phyloP scores from a whole-genome alignment of 2,888 invertebrate species.

The Stenichneumon culpator region DNA sequence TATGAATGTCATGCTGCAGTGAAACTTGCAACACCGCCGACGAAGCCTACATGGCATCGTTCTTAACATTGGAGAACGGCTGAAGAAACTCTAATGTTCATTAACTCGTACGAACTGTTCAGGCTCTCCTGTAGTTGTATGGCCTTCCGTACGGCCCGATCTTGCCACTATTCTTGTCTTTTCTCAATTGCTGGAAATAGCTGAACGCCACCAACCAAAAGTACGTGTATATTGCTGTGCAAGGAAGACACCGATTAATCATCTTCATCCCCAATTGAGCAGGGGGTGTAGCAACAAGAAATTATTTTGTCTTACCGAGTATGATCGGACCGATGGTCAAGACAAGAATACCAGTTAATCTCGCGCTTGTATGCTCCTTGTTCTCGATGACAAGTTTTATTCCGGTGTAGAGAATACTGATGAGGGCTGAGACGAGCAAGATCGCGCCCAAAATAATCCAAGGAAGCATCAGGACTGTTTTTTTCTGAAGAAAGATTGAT shows the following conservation, averaged over 20 bases:
- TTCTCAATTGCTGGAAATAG: slow-evolving; percentile 90
- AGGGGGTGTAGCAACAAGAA: not conserved
- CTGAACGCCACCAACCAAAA: slow-evolving; percentile 95
- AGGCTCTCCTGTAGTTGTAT: slow-evolving; percentile 82
- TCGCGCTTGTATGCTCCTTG: slow-evolving; percentile 70
- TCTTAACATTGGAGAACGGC: not conserved
- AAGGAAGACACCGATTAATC: not conserved
- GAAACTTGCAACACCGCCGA: slow-evolving; percentile 24
- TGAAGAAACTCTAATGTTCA: slow-evolving; percentile 12
- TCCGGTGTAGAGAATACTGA: slow-evolving; percentile 93
- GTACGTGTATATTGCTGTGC: slow-evolving; percentile 91
- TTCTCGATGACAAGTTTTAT: slow-evolving; percentile 91
- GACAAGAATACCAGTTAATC: slow-evolving; percentile 87
- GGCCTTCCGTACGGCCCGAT: slow-evolving; percentile 83
- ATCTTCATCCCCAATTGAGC: not conserved
- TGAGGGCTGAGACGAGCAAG: slow-evolving; percentile 91
- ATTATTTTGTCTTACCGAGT: slow-evolving; percentile 47
- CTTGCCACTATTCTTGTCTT: slow-evolving; percentile 79
- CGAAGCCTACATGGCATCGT: not conserved
- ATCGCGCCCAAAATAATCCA: slow-evolving; percentile 94
- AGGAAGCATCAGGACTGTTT: slow-evolving; percentile 93
- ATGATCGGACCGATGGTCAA: slow-evolving; percentile 87
- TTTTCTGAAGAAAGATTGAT: slow-evolving; percentile 87
- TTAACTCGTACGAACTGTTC: slow-evolving; percentile 60
- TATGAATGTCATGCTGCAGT: not conserved